Evolutionary conservation across 2,888 invertebrate genomes (phyloP).

Genomic region (Listrodromus nycthemerus): DNA sequence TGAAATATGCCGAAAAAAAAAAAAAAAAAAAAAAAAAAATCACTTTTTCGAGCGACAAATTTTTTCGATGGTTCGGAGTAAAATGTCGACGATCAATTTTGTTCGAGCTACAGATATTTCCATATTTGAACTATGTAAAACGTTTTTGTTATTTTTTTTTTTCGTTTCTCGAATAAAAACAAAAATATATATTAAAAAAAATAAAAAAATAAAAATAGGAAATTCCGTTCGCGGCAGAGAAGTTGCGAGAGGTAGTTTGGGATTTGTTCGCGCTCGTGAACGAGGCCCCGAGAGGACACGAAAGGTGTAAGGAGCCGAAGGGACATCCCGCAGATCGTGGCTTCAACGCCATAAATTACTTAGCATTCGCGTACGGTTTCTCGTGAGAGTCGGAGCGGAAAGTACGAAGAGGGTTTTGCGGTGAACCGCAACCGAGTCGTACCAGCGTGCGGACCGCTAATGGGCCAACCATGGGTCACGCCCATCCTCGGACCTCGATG

Average conservation of each 20-base stretch:
- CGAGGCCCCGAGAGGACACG: slow-evolving; percentile 61
- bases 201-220: neutral
- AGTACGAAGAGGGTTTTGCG: slow-evolving; percentile 72
- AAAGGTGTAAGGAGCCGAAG: slow-evolving; percentile 40
- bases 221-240: neutral
- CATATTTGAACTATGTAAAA: too few species aligned
- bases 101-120: too few species aligned
- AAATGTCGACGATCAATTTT: too few species aligned
- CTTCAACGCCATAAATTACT: slow-evolving; percentile 77
- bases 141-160: too few species aligned
- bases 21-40: neutral
- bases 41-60: too few species aligned
- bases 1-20: too few species aligned
- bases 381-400: slow-evolving; percentile 49
- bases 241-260: neutral
- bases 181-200: too few species aligned
- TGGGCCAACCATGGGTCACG: slow-evolving; percentile 74
- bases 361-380: slow-evolving; percentile 69
- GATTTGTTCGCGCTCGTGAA: slow-evolving; percentile 68
- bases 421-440: slow-evolving; percentile 72
- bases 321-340: slow-evolving; percentile 71
- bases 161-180: too few species aligned
- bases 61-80: too few species aligned
- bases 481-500: slow-evolving; percentile 62
- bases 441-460: slow-evolving; percentile 76